Evolutionary conservation across 2,113 vertebrate species (phyloP), one percentile per base, ranked within the genome.

Genomic region (Athene cunicularia): DNA sequence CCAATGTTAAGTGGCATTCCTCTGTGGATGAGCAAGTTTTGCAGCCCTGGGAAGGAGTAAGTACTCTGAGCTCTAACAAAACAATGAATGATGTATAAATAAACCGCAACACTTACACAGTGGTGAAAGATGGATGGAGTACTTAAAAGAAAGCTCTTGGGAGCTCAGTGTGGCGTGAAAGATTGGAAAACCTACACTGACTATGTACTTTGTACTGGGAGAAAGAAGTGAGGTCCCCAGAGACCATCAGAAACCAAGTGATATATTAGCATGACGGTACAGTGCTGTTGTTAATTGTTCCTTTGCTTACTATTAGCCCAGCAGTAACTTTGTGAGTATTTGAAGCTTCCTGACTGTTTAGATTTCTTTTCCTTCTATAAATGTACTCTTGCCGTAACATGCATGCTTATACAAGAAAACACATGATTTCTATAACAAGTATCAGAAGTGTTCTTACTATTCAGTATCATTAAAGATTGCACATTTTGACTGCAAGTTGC

Each of bases 121-220:
- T 84, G 81, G 50, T 93, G 94, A 95, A 97, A 95, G 97, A 97
- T 95, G 87, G 87, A 94, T 93, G 53, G 12, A 68, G 41, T 88
- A 77, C 87, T 96, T 97, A 92, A 86, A 96, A 72, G 62, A 49
- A 84, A 56, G 64, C 96, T 87, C 92, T 90, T 10, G 72, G 88
- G 92, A 91, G 14, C 62, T 88, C 74, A 59, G 28, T n/a, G 50
- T 59, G 47, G 32, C 1, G 0, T 97, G 59, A 56, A 80, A 92
- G 87, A 75, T 58, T 94, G 92, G 92, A 88, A 95, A 95, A 75
- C 37, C 30, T 93, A 53, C 35, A 37, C 32, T 43, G 41, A 82
- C 87, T 96, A 49, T 21, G 28, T 64, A 58, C 47, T 22, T 86
- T 77, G 56, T 88, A 50, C 75, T 91, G 93, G 62, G 67, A 86